phyloP scores from a whole-genome alignment of 2,797 vertebrate genomes.

The Labeo calbasu region DNA sequence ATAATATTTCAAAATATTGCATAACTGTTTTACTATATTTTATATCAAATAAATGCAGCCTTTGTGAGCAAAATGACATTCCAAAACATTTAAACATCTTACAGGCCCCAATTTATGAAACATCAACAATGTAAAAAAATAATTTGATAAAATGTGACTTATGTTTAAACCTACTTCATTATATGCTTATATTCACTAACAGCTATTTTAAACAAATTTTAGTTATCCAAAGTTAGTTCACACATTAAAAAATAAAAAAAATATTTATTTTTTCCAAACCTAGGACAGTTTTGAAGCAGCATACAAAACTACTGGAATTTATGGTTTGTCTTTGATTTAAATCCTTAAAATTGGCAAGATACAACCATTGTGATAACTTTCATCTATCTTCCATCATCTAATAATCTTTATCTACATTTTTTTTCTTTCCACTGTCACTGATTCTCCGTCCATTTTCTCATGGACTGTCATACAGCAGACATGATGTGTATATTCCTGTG shows the following conservation, averaged over 20 bases:
- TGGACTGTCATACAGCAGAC: neutral
- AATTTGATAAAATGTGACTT: neutral
- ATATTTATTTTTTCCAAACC: slow-evolving; percentile 1
- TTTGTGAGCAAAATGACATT: neutral
- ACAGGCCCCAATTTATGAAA: neutral
- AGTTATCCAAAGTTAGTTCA: neutral
- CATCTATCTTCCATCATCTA: neutral
- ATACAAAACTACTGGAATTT: neutral
- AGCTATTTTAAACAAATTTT: neutral
- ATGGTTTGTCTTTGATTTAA: neutral
- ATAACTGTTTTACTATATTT: neutral
- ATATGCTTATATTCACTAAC: neutral
- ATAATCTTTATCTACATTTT: neutral
- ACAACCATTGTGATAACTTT: neutral
- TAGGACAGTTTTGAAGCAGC: neutral
- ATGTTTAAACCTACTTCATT: neutral
- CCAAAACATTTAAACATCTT: neutral
- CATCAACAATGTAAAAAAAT: neutral
- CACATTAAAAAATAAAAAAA: too few species aligned
- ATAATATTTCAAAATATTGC: neutral
- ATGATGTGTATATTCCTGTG: slow-evolving; percentile 11
- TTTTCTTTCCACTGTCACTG: neutral
- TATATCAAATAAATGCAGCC: neutral
- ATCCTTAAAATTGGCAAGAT: neutral
- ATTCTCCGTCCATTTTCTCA: neutral